These are phyloP conservation scores for Caenorhabditis inopinata DNA, from an alignment of 1,140 invertebrate species.

Conservation along the genomic window DNA sequence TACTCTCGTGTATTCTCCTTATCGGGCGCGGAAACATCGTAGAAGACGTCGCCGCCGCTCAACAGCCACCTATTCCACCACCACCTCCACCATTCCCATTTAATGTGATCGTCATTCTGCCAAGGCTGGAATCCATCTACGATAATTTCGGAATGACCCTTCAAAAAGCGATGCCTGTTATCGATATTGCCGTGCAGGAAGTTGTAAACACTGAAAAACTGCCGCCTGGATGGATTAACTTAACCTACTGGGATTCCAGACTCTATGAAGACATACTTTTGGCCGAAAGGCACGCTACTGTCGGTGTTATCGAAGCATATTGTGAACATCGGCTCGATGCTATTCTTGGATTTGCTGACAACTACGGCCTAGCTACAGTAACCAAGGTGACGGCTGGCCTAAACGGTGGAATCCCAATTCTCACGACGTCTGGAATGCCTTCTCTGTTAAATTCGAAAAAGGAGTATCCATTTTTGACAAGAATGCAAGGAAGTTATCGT, in stretches of 20 bases:
- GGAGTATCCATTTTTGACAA: conserved; percentile 77
- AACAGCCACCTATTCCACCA: neutral
- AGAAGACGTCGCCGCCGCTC: neutral
- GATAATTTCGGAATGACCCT: conserved; percentile 64
- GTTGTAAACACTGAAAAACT: conserved; percentile 50
- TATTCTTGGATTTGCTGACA: conserved; percentile 81
- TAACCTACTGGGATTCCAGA: conserved; percentile 58
- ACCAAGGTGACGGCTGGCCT: conserved; percentile 81
- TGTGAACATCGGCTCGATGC: conserved; percentile 59
- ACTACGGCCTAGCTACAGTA: conserved; percentile 85
- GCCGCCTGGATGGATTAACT: conserved; percentile 58
- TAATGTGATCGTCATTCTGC: conserved; percentile 61
- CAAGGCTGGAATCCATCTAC: conserved; percentile 55
- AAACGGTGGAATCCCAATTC: conserved; percentile 76
- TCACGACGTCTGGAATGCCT: conserved; percentile 81
- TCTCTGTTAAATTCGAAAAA: conserved; percentile 76
- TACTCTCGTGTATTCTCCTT: conserved; percentile 18
- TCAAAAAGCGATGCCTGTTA: conserved; percentile 59
- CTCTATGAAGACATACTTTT: conserved; percentile 60
- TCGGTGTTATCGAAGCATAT: conserved; percentile 54
- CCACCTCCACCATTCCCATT: conserved; percentile 50
- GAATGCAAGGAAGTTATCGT: conserved; percentile 81
- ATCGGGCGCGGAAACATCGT: neutral
- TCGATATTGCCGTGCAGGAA: conserved; percentile 64
- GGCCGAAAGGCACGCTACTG: conserved; percentile 54